phyloP scores from a whole-genome alignment of 2,113 vertebrate genomes.

The Rattus norvegicus region GRCr8 NC_086019.1:160672001-160672500 shows the following conservation, averaged over 20 bases:
- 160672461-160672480: conserved; percentile 48
- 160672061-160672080: conserved; percentile 83
- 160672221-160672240: conserved; percentile 63
- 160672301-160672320: neutral
- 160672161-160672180: neutral
- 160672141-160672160: conserved; percentile 16
- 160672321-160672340: neutral
- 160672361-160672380: neutral
- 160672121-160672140: conserved; percentile 66
- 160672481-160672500: neutral
- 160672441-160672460: neutral
- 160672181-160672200: conserved; percentile 33
- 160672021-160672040: conserved; percentile 79
- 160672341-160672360: neutral
- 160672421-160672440: neutral
- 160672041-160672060: conserved; percentile 81
- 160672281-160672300: conserved; percentile 62
- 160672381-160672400: neutral
- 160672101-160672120: conserved; percentile 83
- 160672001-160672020: conserved; percentile 80
- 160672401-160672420: rapidly evolving
- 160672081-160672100: conserved; percentile 88
- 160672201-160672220: neutral
- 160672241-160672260: conserved; percentile 70
- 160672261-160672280: conserved; percentile 79